Conservation (phyloP, 2,888 invertebrate species). For the Scaptomyza polygonia region DNA sequence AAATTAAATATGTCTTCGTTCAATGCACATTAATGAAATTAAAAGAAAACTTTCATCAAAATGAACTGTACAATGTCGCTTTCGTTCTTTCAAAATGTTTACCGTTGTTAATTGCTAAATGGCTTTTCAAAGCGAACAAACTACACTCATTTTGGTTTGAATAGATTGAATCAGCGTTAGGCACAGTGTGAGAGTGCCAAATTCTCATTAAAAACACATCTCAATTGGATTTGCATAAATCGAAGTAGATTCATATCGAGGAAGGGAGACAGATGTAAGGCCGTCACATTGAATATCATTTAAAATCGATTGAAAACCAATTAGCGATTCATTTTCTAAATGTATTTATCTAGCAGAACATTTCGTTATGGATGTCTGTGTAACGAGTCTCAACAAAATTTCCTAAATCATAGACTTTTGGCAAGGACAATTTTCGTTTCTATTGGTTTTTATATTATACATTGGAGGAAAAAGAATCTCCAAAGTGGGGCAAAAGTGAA, state of each 20-base stretch:
- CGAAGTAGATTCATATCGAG: slow-evolving; percentile 35
- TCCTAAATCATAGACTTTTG: slow-evolving; percentile 35
- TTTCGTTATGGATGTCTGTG: slow-evolving; percentile 25
- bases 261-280: background rate
- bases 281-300: slow-evolving; percentile 37
- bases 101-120: slow-evolving; percentile 23
- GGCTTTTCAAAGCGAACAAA: slow-evolving; percentile 11
- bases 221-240: slow-evolving; percentile 69
- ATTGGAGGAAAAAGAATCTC: slow-evolving; percentile 1
- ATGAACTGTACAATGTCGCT: background rate
- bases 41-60: background rate
- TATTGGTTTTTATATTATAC: slow-evolving; percentile 4
- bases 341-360: slow-evolving; percentile 5
- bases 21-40: slow-evolving; percentile 1
- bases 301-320: slow-evolving; percentile 68
- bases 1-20: background rate
- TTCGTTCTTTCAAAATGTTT: slow-evolving; percentile 1
- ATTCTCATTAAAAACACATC: slow-evolving; percentile 71
- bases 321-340: slow-evolving; percentile 60
- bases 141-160: slow-evolving; percentile 20
- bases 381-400: slow-evolving; percentile 20
- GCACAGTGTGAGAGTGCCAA: slow-evolving; percentile 23
- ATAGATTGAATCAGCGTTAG: slow-evolving; percentile 42
- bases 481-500: background rate
- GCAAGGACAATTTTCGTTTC: slow-evolving; percentile 8